Percentiles rank a stretch among this genome's conserved stretches.
Conservation (phyloP, 2,797 vertebrate genomes). For the Myotis findleyi region DNA sequence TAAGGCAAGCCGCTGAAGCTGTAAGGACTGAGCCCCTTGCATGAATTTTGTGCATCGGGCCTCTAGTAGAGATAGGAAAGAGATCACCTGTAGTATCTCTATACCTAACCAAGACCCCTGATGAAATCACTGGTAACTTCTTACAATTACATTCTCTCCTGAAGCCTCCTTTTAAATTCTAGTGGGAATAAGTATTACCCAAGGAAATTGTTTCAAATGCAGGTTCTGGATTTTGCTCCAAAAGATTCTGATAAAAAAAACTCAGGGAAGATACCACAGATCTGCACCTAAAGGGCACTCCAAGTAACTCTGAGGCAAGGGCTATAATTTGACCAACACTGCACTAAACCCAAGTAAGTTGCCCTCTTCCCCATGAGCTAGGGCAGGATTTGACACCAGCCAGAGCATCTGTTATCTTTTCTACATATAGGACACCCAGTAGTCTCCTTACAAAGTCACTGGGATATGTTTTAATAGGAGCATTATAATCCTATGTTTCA, state of each 20-base stretch:
- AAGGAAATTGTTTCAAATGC: not conserved
- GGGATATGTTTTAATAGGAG: not conserved
- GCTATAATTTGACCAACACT: not conserved
- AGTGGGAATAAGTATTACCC: not conserved
- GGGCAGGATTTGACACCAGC: not conserved
- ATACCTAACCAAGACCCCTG: not conserved
- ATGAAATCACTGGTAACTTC: not conserved
- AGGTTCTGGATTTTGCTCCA: not conserved
- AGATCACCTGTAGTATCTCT: accelerated
- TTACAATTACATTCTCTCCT: not conserved
- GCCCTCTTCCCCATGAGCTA: not conserved
- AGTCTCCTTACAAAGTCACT: not conserved
- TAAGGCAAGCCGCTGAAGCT: too few relatives aligned
- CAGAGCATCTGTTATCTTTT: not conserved
- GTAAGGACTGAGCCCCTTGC: too few relatives aligned
- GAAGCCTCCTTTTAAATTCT: not conserved
- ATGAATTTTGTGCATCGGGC: too few relatives aligned
- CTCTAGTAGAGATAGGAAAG: not conserved
- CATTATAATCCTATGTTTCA: not conserved
- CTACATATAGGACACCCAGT: not conserved
- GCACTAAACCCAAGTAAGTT: not conserved
- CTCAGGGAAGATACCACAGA: not conserved
- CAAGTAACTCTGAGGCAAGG: not conserved
- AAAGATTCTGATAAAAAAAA: not conserved
- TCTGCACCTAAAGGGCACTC: not conserved